Evolutionary conservation across 2,888 invertebrate species (phyloP).

Genomic region (Galeopsomyia nigrocyanea): DNA sequence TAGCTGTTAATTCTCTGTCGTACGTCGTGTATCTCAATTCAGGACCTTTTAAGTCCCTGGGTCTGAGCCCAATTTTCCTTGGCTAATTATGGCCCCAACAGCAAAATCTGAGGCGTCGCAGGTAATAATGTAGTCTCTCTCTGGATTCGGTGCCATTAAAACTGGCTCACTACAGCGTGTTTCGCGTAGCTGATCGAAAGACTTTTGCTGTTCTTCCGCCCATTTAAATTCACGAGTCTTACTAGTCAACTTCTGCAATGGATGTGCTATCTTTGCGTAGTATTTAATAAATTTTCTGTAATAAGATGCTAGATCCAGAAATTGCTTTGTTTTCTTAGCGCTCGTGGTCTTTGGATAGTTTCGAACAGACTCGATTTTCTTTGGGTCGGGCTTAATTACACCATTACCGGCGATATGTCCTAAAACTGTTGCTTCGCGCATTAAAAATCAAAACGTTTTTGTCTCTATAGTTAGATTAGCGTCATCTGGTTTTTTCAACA

Average conservation of each 20-base stretch:
- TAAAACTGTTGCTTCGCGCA: not conserved
- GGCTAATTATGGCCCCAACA: slow-evolving; percentile 32
- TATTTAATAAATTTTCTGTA: slow-evolving; percentile 45
- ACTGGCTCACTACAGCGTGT: slow-evolving; percentile 36
- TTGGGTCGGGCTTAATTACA: slow-evolving; percentile 18
- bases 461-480: not conserved
- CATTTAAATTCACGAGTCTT: not conserved
- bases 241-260: slow-evolving; percentile 27
- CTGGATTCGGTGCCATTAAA: slow-evolving; percentile 29
- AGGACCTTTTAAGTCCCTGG: not conserved
- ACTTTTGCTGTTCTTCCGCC: slow-evolving; percentile 11
- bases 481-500: not conserved
- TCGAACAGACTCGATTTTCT: slow-evolving; percentile 24
- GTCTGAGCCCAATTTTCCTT: slow-evolving; percentile 33
- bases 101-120: slow-evolving; percentile 41
- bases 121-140: slow-evolving; percentile 36
- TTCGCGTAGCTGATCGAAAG: slow-evolving; percentile 45
- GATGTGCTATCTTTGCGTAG: slow-evolving; percentile 37
- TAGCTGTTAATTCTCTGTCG: slow-evolving; percentile 40
- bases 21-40: slow-evolving; percentile 40
- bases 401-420: not conserved
- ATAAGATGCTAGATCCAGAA: slow-evolving; percentile 35
- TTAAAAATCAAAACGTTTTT: slow-evolving; percentile 1
- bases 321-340: slow-evolving; percentile 31
- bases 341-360: slow-evolving; percentile 30